phyloP scores from a whole-genome alignment of 2,888 invertebrate genomes.

The Eutolmus rufibarbis region DNA sequence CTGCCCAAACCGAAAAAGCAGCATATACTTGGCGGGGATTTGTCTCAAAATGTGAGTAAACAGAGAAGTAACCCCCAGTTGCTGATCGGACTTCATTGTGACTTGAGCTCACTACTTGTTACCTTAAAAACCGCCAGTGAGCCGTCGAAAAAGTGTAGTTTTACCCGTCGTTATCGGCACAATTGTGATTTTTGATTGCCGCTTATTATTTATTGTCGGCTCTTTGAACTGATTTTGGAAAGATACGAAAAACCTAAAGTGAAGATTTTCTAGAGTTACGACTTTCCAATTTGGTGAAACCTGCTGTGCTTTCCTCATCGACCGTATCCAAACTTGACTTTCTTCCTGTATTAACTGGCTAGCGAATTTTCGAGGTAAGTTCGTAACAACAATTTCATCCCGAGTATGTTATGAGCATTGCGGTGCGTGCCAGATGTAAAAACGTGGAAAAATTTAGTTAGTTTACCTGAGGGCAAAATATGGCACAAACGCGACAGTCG shows the following conservation, averaged over 20 bases:
- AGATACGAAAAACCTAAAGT: neutral
- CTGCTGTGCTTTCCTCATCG: neutral
- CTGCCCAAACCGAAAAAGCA: neutral
- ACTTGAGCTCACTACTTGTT: neutral
- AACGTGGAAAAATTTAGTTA: neutral
- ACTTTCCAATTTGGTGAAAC: neutral
- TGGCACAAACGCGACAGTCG: neutral
- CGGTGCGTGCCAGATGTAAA: neutral
- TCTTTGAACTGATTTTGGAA: neutral
- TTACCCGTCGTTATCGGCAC: neutral
- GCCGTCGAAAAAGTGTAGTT: neutral
- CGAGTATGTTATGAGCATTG: neutral
- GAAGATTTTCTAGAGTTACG: neutral
- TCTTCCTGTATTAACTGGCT: neutral
- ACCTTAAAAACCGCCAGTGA: neutral
- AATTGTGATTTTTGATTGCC: neutral
- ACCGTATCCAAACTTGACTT: neutral
- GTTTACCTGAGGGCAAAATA: neutral
- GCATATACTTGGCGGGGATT: neutral
- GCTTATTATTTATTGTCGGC: neutral
- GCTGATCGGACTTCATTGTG: neutral
- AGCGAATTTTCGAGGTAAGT: neutral
- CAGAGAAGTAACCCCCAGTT: conserved; percentile 1
- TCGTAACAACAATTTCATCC: neutral
- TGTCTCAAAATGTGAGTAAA: conserved; percentile 5